phyloP scores from a whole-genome alignment of 2,888 invertebrate species.

The Agonopterix subpropinquella region DNA sequence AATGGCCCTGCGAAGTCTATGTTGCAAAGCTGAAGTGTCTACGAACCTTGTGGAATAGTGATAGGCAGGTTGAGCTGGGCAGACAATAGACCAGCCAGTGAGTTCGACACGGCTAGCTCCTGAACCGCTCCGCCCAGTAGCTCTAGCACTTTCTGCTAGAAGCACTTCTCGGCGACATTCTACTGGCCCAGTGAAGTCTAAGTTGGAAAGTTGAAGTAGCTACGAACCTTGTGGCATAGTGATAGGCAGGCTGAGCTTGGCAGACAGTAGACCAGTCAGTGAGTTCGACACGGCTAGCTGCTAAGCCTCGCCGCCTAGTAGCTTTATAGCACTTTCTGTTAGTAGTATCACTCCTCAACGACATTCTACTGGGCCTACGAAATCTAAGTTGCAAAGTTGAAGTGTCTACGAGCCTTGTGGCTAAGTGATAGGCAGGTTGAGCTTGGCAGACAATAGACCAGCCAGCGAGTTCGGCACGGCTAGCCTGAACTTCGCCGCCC shows the following conservation, averaged over 20 bases:
- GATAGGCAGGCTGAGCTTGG: constrained; percentile 66
- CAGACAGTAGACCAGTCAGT: constrained; percentile 76
- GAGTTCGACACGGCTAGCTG: constrained; percentile 74
- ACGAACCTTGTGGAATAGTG: constrained; percentile 33
- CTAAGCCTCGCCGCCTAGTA: constrained; percentile 85
- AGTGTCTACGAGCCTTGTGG: constrained; percentile 14
- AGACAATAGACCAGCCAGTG: constrained; percentile 77
- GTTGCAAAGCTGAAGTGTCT: too few relatives aligned
- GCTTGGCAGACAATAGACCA: constrained; percentile 75
- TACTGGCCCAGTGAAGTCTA: too few relatives aligned
- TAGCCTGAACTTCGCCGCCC: constrained; percentile 84
- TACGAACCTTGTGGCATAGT: constrained; percentile 32
- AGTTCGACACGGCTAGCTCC: constrained; percentile 72
- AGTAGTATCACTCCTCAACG: constrained; percentile 78
- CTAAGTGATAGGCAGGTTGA: too few relatives aligned
- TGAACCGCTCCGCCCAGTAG: constrained; percentile 85
- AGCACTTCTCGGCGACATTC: too few relatives aligned
- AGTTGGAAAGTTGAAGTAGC: too few relatives aligned
- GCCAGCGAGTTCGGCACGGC: constrained; percentile 74
- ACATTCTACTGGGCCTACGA: constrained; percentile 83
- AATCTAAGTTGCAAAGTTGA: too few relatives aligned
- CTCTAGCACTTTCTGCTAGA: constrained; percentile 75
- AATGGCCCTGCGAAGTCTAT: constrained; percentile 71
- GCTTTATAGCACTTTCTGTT: constrained; percentile 73
- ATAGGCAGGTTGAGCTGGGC: constrained; percentile 68